phyloP scores from a whole-genome alignment of 1,140 invertebrate species.

The Hesperophylax magnus region DNA sequence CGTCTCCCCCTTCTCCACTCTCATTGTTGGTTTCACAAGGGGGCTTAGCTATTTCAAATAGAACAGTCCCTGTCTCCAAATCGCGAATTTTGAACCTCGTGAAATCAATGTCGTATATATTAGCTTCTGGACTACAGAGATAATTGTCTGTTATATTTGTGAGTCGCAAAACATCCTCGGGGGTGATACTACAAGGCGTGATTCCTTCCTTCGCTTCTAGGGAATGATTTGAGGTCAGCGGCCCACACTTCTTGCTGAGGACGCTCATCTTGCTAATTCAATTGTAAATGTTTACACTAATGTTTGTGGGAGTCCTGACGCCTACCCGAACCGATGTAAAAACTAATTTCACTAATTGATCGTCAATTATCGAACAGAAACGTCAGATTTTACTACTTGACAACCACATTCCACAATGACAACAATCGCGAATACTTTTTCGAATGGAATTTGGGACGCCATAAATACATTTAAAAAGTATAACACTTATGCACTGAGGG shows the following conservation, averaged over 20 bases:
- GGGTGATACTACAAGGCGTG: constrained; percentile 67
- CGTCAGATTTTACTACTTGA: constrained; percentile 35
- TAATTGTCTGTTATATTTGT: constrained; percentile 81
- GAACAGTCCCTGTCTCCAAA: constrained; percentile 90
- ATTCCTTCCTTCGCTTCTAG: constrained; percentile 37
- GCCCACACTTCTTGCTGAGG: constrained; percentile 50
- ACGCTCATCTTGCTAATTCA: constrained; percentile 47
- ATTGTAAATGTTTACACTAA: constrained; percentile 1
- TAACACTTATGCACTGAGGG: neutral
- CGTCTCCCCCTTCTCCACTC: constrained; percentile 74
- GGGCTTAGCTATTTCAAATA: constrained; percentile 97
- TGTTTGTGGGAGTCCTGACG: neutral
- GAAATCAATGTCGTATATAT: constrained; percentile 98
- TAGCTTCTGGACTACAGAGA: constrained; percentile 94
- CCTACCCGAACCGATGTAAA: neutral
- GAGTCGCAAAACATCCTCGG: constrained; percentile 76
- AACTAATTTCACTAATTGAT: constrained; percentile 42
- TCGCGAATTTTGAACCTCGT: constrained; percentile 97
- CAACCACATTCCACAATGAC: constrained; percentile 40
- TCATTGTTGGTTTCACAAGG: constrained; percentile 73
- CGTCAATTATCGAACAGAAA: constrained; percentile 39
- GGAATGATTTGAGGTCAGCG: constrained; percentile 46
- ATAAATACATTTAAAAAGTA: constrained; percentile 20
- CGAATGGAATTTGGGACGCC: constrained; percentile 30
- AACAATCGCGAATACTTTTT: constrained; percentile 34